These are phyloP conservation scores for Pristionchus arcanus DNA, from an alignment of 2,888 invertebrate genomes.

Conservation along the genomic window DNA sequence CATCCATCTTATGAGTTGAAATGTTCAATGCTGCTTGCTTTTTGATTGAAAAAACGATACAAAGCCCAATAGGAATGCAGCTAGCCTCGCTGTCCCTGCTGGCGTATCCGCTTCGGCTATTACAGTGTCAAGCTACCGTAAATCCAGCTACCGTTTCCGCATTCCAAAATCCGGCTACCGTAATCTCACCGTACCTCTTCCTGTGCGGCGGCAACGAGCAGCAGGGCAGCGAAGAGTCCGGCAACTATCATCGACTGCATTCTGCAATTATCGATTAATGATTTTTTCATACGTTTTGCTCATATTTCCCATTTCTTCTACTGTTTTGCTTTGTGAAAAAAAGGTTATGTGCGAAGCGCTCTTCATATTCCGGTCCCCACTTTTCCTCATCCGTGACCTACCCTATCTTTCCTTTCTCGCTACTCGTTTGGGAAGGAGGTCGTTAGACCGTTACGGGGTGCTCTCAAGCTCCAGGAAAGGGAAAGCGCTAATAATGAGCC, in stretches of 20 bases:
- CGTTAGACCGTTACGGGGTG: constrained; percentile 34
- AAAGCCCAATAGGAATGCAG: too few species aligned
- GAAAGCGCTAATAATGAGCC: not conserved
- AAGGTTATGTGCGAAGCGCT: not conserved
- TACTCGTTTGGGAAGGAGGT: not conserved
- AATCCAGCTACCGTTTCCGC: too few species aligned
- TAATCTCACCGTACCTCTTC: not conserved
- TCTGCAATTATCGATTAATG: not conserved
- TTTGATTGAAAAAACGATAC: too few species aligned
- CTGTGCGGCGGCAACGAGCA: constrained; percentile 3
- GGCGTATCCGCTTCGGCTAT: too few species aligned
- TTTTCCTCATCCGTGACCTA: not conserved
- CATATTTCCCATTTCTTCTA: not conserved
- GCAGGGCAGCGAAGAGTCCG: not conserved
- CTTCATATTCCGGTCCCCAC: not conserved
- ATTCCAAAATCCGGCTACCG: not conserved
- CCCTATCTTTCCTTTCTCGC: not conserved
- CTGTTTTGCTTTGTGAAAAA: not conserved
- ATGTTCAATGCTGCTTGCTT: too few species aligned
- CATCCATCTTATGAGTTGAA: too few species aligned
- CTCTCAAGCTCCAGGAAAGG: not conserved
- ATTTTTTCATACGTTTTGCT: not conserved
- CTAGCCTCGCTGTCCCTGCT: too few species aligned
- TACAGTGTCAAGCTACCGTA: too few species aligned
- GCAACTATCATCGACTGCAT: constrained; percentile 21